phyloP scores from a whole-genome alignment of 2,113 vertebrate species.

The Pygoscelis antarcticus region DNA sequence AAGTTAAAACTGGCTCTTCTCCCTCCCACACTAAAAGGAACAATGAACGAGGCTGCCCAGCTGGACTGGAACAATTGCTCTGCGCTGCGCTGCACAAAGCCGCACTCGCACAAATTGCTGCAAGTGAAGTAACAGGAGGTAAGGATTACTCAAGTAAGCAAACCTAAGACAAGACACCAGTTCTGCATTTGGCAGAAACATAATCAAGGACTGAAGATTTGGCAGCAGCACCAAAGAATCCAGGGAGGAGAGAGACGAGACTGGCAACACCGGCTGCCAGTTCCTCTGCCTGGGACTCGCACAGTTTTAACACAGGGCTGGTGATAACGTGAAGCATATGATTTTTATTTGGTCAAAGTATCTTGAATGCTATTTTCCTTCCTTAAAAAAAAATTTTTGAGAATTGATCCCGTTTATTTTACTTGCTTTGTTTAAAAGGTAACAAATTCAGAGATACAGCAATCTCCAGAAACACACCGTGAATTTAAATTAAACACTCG shows the following conservation, averaged over 20 bases:
- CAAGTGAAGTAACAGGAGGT: background rate
- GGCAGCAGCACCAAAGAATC: background rate
- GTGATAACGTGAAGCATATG: rapidly evolving
- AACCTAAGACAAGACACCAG: rapidly evolving
- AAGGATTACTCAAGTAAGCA: background rate
- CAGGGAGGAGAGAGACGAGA: background rate
- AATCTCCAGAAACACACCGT: background rate
- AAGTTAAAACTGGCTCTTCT: background rate
- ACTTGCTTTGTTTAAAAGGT: background rate
- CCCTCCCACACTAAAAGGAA: background rate
- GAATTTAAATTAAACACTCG: background rate
- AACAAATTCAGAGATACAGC: background rate
- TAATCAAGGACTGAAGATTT: no score
- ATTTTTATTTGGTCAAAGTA: background rate
- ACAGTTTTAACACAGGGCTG: rapidly evolving
- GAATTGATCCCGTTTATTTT: background rate
- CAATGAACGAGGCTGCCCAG: background rate
- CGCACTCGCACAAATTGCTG: background rate
- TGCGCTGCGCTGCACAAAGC: background rate
- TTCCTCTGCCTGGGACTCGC: background rate
- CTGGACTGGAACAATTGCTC: background rate
- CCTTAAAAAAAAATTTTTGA: background rate
- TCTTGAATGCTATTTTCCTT: background rate
- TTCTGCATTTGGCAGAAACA: background rate
- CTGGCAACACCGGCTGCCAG: rapidly evolving